A percentile compares a stretch with the other conserved stretches of the same genome.
phyloP scores from a whole-genome alignment of 1,140 invertebrate species.

The Drosophila nigromelanica region DNA sequence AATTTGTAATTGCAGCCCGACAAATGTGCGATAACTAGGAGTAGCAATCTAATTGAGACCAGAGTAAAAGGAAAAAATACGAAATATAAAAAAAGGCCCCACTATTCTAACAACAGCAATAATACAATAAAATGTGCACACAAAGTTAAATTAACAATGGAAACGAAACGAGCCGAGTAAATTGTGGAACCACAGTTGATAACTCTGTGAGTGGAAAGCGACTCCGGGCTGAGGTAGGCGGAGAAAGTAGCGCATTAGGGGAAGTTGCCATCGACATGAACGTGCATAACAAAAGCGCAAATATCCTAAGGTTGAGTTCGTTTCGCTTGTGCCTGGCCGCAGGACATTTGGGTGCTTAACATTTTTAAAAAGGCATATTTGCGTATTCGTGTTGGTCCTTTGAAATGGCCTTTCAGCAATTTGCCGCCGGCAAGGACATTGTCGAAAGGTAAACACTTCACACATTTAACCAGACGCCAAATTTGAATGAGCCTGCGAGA shows the following conservation, averaged over 20 bases:
- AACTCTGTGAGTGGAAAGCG: conserved; percentile 25
- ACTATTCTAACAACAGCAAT: conserved; percentile 17
- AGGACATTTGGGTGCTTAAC: conserved; percentile 34
- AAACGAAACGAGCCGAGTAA: conserved; percentile 24
- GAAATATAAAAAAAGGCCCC: neutral
- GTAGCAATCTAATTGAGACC: conserved; percentile 20
- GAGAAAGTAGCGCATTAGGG: conserved; percentile 39
- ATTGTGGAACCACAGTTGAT: conserved; percentile 22
- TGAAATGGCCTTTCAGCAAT: conserved; percentile 38
- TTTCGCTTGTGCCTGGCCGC: neutral
- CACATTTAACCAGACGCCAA: conserved; percentile 62
- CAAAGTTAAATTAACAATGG: conserved; percentile 50
- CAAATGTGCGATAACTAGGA: conserved; percentile 50
- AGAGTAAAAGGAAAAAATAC: neutral
- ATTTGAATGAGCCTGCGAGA: conserved; percentile 53
- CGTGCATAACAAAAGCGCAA: conserved; percentile 59
- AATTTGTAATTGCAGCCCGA: conserved; percentile 70
- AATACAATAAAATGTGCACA: conserved; percentile 51
- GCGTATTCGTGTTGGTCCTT: neutral
- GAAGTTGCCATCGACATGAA: conserved; percentile 64
- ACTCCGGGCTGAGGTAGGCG: conserved; percentile 22
- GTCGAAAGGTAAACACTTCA: conserved; percentile 66
- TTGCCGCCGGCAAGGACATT: conserved; percentile 62
- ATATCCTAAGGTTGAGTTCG: conserved; percentile 50
- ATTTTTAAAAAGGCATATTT: conserved; percentile 45